Percentiles rank a stretch among this genome's conserved stretches.
phyloP scores from a whole-genome alignment of 2,113 vertebrate species.

The Ascaphus truei region DNA sequence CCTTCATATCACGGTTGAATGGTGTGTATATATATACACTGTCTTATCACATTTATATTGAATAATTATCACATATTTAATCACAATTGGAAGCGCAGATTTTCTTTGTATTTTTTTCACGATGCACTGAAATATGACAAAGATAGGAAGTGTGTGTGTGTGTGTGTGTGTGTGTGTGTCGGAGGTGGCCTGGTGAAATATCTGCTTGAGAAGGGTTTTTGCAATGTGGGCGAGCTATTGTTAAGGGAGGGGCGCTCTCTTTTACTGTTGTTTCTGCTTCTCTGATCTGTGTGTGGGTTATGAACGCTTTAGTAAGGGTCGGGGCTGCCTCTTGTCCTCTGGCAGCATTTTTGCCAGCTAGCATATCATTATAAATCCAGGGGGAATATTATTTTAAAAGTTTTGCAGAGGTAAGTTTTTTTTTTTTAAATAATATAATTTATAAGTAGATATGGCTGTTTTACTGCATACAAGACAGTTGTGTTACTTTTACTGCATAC shows the following conservation, averaged over 20 bases:
- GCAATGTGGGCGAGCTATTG: slow-evolving; percentile 16
- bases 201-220: slow-evolving; percentile 25
- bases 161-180: background rate
- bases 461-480: too few relatives aligned
- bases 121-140: too few relatives aligned
- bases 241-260: background rate
- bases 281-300: slow-evolving; percentile 10
- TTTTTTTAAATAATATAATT: too few relatives aligned
- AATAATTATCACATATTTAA: too few relatives aligned
- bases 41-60: background rate
- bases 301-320: slow-evolving; percentile 3
- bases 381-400: background rate
- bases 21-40: background rate
- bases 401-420: slow-evolving; percentile 4
- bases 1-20: too few relatives aligned
- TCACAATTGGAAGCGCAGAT: too few relatives aligned
- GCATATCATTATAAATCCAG: background rate
- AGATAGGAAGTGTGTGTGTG: too few relatives aligned
- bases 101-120: too few relatives aligned
- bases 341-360: slow-evolving; percentile 2
- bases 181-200: slow-evolving; percentile 20
- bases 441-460: too few relatives aligned
- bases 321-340: background rate
- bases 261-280: background rate
- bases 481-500: too few relatives aligned